Conservation (phyloP, 2,113 vertebrate species). For the Grantiella picta region DNA sequence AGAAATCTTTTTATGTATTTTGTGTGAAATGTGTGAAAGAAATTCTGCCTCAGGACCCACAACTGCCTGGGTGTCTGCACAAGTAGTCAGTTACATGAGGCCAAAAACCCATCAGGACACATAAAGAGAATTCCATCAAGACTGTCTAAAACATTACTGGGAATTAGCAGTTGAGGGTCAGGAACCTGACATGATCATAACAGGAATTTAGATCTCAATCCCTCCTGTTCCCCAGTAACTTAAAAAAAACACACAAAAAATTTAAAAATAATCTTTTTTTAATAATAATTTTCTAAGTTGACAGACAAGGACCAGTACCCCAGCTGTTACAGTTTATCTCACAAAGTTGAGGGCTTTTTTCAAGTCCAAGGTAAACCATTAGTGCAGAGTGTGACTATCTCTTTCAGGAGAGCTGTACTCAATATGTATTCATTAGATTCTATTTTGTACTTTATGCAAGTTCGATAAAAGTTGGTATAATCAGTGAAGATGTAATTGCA, state of each 20-base stretch:
- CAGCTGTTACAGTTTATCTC: neutral
- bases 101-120: neutral
- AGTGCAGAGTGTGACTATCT: neutral
- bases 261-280: neutral
- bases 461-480: neutral
- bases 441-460: neutral
- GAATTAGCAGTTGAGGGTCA: neutral
- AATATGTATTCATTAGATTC: neutral
- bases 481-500: neutral
- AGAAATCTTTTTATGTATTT: neutral
- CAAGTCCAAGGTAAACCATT: neutral
- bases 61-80: neutral
- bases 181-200: neutral
- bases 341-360: neutral
- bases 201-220: neutral
- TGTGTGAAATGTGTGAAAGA: neutral
- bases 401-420: neutral
- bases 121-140: neutral
- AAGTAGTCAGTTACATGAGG: neutral
- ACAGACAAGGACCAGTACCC: neutral
- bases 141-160: neutral
- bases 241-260: too few species aligned
- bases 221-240: neutral
- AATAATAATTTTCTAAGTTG: neutral
- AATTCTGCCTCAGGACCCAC: neutral